A percentile compares a stretch with the other conserved stretches of the same genome.
Evolutionary conservation across 1,140 invertebrate species (phyloP).

Genomic region (Apis cerana): DNA sequence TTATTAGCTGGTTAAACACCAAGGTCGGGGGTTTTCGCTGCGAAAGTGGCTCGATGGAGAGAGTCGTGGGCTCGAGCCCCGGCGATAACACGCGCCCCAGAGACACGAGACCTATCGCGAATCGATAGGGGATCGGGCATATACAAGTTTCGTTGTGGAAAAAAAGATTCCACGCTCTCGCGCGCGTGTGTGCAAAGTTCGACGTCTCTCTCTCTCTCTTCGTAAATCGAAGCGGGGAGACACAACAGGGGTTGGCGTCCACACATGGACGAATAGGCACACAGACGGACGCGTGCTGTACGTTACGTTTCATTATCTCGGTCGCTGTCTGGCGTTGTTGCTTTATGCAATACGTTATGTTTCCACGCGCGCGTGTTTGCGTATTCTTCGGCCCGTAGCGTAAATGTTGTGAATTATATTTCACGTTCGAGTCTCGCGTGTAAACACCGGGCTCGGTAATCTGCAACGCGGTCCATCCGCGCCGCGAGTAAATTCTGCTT

Average conservation of each 20-base stretch:
- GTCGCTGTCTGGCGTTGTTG: not conserved
- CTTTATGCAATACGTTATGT: conserved; percentile 25
- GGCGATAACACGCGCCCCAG: not conserved
- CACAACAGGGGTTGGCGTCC: not conserved
- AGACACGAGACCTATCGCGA: not conserved
- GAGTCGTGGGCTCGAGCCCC: not conserved
- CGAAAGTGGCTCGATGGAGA: not conserved
- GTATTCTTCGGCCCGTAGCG: conserved; percentile 36
- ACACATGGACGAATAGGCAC: not conserved
- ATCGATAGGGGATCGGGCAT: not conserved
- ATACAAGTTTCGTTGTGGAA: not conserved
- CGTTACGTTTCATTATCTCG: conserved; percentile 40
- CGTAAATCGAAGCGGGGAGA: conserved; percentile 3
- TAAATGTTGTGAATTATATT: conserved; percentile 46
- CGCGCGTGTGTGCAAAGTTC: not conserved
- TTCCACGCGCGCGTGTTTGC: conserved; percentile 24
- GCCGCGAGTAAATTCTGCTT: conserved; percentile 26
- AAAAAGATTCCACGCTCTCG: no score
- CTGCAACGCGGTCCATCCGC: conserved; percentile 1
- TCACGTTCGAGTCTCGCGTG: conserved; percentile 18
- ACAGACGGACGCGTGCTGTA: not conserved
- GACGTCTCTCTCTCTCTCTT: not conserved
- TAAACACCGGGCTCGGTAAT: conserved; percentile 30
- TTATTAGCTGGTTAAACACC: not conserved
- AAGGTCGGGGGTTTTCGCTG: not conserved